Evolutionary conservation across 2,888 invertebrate species (phyloP).

Genomic region (Caenorhabditis uteleia): DNA sequence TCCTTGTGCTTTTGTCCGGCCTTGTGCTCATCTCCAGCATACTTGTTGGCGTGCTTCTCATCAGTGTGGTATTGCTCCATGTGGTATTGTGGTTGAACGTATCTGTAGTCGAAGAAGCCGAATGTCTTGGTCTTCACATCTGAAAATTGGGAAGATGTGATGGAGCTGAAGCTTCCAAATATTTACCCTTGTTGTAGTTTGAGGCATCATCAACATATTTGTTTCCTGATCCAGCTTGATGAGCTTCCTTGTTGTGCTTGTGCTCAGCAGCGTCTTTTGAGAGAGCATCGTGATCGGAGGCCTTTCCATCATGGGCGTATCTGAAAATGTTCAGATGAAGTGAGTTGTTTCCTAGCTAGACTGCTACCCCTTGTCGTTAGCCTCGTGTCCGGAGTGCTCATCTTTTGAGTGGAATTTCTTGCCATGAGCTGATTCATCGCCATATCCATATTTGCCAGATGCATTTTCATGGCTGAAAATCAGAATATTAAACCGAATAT

Average conservation of each 20-base stretch:
- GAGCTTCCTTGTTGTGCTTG: slow-evolving; percentile 44
- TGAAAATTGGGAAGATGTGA: slow-evolving; percentile 6
- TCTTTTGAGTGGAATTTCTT: slow-evolving; percentile 39
- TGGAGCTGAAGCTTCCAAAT: not conserved
- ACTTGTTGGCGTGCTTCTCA: slow-evolving; percentile 61
- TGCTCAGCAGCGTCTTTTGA: slow-evolving; percentile 44
- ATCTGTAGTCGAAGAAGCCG: slow-evolving; percentile 63
- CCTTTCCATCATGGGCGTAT: slow-evolving; percentile 39
- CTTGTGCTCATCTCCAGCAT: slow-evolving; percentile 53
- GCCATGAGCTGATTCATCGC: slow-evolving; percentile 44
- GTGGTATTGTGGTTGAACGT: slow-evolving; percentile 63
- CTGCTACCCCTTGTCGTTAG: slow-evolving; percentile 22
- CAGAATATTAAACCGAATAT: not conserved
- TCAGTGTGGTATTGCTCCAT: slow-evolving; percentile 62
- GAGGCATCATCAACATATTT: slow-evolving; percentile 49
- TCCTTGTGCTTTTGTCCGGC: slow-evolving; percentile 51
- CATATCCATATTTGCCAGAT: slow-evolving; percentile 39
- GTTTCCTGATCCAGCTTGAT: slow-evolving; percentile 45
- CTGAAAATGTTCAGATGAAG: too few relatives aligned
- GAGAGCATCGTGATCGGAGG: slow-evolving; percentile 41
- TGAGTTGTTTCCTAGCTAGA: not conserved
- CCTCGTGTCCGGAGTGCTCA: slow-evolving; percentile 45
- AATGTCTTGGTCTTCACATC: slow-evolving; percentile 60
- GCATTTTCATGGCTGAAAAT: slow-evolving; percentile 39
- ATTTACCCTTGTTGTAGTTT: slow-evolving; percentile 53